Evolutionary conservation across 2,113 vertebrate genomes (phyloP).

Genomic region (Embiotoca jacksoni): DNA sequence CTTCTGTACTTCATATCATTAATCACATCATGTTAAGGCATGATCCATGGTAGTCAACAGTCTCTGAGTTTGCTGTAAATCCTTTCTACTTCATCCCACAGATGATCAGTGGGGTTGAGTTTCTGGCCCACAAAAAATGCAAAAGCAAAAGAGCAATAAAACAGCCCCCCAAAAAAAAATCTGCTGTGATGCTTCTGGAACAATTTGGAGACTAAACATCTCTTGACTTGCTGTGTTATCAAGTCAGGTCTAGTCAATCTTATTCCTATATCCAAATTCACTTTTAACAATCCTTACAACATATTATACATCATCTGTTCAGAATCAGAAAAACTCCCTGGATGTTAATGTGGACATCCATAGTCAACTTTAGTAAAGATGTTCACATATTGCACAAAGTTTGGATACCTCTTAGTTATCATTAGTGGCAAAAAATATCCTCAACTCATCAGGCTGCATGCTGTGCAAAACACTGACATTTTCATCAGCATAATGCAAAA

Average conservation of each 20-base stretch:
- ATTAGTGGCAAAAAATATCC: too few species aligned
- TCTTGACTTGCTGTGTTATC: neutral
- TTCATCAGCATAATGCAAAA: too few species aligned
- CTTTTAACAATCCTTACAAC: neutral
- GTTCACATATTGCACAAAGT: too few species aligned
- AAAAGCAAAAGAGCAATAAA: constrained; percentile 16
- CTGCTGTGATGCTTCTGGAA: constrained; percentile 5
- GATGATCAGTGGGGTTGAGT: neutral
- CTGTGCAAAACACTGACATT: too few species aligned
- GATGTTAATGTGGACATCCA: neutral
- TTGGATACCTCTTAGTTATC: too few species aligned
- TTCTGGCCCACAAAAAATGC: constrained; percentile 17
- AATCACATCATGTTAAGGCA: neutral
- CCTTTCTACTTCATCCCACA: neutral
- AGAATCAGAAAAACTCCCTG: neutral
- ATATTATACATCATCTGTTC: neutral
- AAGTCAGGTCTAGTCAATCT: constrained; percentile 11
- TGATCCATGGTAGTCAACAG: too few species aligned
- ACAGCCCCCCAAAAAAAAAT: constrained; percentile 31
- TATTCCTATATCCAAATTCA: neutral
- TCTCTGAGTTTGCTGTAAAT: neutral
- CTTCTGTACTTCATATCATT: neutral
- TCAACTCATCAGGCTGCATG: too few species aligned
- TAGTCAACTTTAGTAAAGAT: too few species aligned
- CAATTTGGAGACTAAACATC: neutral